phyloP scores from a whole-genome alignment of 2,113 vertebrate genomes.

The Steatornis caripensis region DNA sequence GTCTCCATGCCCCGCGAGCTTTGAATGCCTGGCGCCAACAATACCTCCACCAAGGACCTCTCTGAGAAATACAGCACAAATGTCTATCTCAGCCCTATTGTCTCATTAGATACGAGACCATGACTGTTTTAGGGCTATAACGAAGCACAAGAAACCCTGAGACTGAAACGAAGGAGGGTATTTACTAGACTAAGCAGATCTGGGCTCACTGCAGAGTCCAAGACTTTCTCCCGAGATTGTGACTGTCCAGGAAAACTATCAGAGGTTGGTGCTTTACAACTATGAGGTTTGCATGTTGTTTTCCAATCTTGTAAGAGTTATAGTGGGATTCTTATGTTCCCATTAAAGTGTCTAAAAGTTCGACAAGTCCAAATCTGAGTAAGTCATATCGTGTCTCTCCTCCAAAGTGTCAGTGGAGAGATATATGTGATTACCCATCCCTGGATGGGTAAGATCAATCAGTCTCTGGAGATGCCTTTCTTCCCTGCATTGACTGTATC shows the following conservation, averaged over 20 bases:
- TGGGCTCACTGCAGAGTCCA: neutral
- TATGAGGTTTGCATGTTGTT: neutral
- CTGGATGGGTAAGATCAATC: neutral
- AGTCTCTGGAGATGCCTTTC: neutral
- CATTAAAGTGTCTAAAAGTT: neutral
- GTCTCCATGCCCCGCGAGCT: neutral
- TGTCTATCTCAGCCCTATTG: neutral
- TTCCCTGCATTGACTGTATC: neutral
- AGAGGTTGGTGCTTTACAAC: neutral
- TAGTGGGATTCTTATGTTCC: neutral
- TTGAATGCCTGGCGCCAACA: neutral
- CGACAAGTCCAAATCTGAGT: neutral
- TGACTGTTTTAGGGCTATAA: neutral
- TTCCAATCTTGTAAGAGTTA: neutral
- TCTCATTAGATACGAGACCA: neutral
- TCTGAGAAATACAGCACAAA: neutral
- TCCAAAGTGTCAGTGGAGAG: neutral
- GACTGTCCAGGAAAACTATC: neutral
- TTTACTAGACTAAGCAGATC: neutral
- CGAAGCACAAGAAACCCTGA: neutral
- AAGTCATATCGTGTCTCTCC: neutral
- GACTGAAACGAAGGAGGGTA: neutral
- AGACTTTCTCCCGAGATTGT: neutral
- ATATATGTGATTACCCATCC: neutral
- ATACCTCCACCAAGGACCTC: accelerated